Base-by-base conservation (phyloP, 2,113 vertebrate species). In the Quiscalus mexicanus region DNA sequence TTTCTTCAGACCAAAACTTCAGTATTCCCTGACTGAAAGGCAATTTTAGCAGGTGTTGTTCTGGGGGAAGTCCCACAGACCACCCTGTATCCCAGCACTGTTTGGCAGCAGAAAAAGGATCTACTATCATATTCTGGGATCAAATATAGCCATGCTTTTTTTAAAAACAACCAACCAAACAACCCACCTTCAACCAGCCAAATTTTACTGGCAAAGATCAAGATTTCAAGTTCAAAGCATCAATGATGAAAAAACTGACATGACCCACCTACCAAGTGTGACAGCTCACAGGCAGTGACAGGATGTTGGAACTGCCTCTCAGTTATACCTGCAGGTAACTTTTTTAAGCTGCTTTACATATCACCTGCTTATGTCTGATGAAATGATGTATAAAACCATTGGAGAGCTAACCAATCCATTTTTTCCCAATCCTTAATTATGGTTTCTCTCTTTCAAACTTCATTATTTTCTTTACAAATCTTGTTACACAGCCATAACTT, bases 151-250 rank as follows among this genome's bases (percentile, higher is more conserved):
- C 7, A 58, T 6, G 12, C 27, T 85, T 65, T 8, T 65, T 8
- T 45, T 5, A 19, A 39, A 55, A 62, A 10, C 31, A 4, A 63
- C 31, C 9, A 62, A 79, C 14, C 9, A 58, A 78, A 7, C 24
- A n/a, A 44, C 15, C 5, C 12, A 31, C 9, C 20, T 11, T 19
- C 60, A 90, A 35, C 18, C 62, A 30, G 60, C 76, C 67, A 79
- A 47, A 21, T 70, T 55, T 84, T 71, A 78, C 41, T 71, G 68
- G 30, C 84, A 68, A 87, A 95, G 59, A 59, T 88, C 19, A 78
- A 42, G 49, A 31, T 91, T 89, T 83, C 56, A 78, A 77, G 80
- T 90, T 90, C 86, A 90, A 92, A 94, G 88, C 27, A 74, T 25
- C 50, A 52, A 20, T 6, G 28, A 65, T 80, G 83, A 86, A 70